Base-by-base conservation (phyloP, 2,888 invertebrate species). In the Spodoptera littoralis region DNA sequence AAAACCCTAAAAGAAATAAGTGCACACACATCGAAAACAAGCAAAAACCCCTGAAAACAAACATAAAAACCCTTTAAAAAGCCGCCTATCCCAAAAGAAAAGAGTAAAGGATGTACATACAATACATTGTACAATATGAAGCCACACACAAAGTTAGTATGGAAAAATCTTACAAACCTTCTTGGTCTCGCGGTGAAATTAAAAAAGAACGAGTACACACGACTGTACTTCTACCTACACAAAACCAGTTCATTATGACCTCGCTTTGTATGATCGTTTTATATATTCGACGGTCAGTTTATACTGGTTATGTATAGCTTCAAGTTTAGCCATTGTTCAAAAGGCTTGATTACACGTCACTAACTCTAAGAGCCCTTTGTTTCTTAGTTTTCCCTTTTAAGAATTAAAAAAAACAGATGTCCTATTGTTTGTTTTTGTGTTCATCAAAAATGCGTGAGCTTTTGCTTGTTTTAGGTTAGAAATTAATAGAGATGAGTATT, bases 301-400 rank as follows among this genome's bases (percentile, higher is more conserved):
- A 27, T 27, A 27, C 3, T 27, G 27, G 27, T 27, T 27, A 5
- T 27, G 27, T 3, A 27, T 27, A 27, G 27, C 27, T 27, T 27
- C 27, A 27, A 4, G 27, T 27, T 2, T 27, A 27, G 5, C 27
- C 27, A 83, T 82, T 81, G 83, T 79, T 90, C 89, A 91, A 90
- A 89, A 88, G 81, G 83, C 87, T 84, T 90, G 90, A 91, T 91
- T 91, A 91, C 88, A 88, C 87, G 88, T 91, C 90, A 90, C 86
- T 84, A 84, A 79, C 82, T 82, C 78, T 83, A 86, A 84, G 80
- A 84, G 74, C 70, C 82, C 82, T 91, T 91, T 90, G 88, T 90
- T 89, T 87, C 81, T 80, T 78, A 77, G 77, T 73, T 78, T 79
- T 79, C 76, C 69, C 78, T 81, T 27, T 81, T 81, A 79, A 79